A percentile compares a stretch with the other conserved stretches of the same genome.
These are phyloP conservation scores for Orycteropus afer DNA, from an alignment of 2,113 vertebrate species.

Conservation along the genomic window DNA sequence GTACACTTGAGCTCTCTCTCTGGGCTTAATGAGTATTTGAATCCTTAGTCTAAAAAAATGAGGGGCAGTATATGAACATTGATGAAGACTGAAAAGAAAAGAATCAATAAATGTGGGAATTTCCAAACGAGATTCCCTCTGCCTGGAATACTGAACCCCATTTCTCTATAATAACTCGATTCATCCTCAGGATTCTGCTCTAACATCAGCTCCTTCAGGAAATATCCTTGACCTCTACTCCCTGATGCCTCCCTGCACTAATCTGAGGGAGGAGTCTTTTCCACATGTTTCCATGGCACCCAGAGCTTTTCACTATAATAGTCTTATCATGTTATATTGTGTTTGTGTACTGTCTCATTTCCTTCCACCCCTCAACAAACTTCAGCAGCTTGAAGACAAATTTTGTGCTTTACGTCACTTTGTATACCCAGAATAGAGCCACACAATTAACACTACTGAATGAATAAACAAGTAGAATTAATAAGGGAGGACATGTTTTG, in stretches of 20 bases:
- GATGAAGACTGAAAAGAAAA: background rate
- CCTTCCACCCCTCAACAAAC: background rate
- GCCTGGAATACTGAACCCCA: background rate
- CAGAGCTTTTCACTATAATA: background rate
- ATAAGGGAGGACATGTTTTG: background rate
- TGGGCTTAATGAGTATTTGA: background rate
- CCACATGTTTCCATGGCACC: background rate
- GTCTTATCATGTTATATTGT: background rate
- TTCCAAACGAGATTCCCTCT: background rate
- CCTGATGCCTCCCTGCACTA: background rate
- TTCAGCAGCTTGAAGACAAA: background rate
- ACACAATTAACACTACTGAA: background rate
- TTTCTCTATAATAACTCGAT: background rate
- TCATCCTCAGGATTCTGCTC: background rate
- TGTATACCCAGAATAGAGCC: background rate
- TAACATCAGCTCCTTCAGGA: background rate
- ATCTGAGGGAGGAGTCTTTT: background rate
- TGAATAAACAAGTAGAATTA: background rate
- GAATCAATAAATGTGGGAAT: background rate
- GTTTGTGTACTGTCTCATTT: background rate
- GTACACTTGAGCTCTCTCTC: background rate
- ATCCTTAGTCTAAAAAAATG: background rate
- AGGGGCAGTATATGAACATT: background rate
- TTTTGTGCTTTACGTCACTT: background rate
- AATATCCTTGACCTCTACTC: background rate